Conservation (phyloP, 1,140 invertebrate species). For the Nebria ingens region DNA sequence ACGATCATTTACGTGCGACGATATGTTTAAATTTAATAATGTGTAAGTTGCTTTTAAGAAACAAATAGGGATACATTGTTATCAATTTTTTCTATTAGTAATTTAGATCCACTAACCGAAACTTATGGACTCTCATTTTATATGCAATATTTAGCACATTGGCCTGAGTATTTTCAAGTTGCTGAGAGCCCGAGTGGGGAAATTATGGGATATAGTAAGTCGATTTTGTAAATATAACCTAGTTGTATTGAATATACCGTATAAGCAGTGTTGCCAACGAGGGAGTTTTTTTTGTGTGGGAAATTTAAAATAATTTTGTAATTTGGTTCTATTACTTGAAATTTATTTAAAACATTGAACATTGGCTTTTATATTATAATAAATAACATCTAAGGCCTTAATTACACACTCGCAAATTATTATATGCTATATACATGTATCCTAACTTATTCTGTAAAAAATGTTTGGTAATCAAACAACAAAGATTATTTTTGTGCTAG, state of each 20-base stretch:
- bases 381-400: no score
- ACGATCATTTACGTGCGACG: slow-evolving; percentile 84
- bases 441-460: no score
- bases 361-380: no score
- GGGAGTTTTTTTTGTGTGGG: no score
- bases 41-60: slow-evolving; percentile 59
- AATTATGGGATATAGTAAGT: slow-evolving; percentile 98
- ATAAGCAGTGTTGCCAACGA: no score
- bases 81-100: slow-evolving; percentile 52
- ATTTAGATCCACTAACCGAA: slow-evolving; percentile 93
- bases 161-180: slow-evolving; percentile 99
- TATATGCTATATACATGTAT: no score
- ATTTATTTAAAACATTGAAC: no score
- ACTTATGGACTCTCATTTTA: slow-evolving; percentile 97
- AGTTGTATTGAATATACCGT: background rate
- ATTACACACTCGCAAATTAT: no score
- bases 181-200: slow-evolving; percentile 88
- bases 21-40: slow-evolving; percentile 93
- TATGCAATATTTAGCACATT: slow-evolving; percentile 93
- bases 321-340: no score
- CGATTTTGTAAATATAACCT: slow-evolving; percentile 10
- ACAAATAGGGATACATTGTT: slow-evolving; percentile 11
- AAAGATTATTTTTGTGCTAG: slow-evolving; percentile 39
- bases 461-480: no score
- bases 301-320: background rate